Evolutionary conservation across 2,888 invertebrate genomes (phyloP), one percentile per base, ranked within the genome.

Genomic region (Pyrrhia umbra): DNA sequence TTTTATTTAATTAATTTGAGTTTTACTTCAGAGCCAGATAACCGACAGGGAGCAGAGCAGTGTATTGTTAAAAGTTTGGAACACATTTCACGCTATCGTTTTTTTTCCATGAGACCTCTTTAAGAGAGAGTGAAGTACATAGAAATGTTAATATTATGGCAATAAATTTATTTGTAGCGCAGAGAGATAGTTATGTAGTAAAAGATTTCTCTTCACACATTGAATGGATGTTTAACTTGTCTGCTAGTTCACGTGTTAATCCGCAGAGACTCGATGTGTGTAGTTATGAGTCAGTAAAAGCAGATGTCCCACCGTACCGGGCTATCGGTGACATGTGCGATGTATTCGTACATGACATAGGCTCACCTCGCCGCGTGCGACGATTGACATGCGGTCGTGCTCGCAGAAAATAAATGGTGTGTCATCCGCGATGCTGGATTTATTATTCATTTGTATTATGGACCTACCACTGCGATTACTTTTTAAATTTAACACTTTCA

Each of bases 271-370:
- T 16, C 39, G 18, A 42, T 52, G 43, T 47, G 16, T 57, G 51
- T 61, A 47, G 47, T 63, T 45, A 67, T 79, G 77, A 81, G 49
- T 78, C 79, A 73, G 55, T 62, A 45, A 61, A 58, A 66, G 64
- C 73, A 80, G 80, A 78, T 80, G 79, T 76, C 20, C 47, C 55
- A 43, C 69, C 62, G 34, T 75, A 72, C 55, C 25, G 10, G 67
- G 72, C 72, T 81, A 80, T 77, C 81, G 52, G 56, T 65, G 73
- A 66, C 71, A 77, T 69, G 51, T 64, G 69, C 63, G 43, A 63
- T 63, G 55, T 70, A 70, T 75, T 59, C 42, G 72, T 65, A 59
- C 65, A 71, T 72, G 73, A 65, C 62, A 74, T 20, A 47, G 56
- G 43, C 54, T 68, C 50, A 70, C 56, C 34, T 50, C 46, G 47